Percentiles rank a stretch among this genome's conserved stretches.
Evolutionary conservation across 2,888 invertebrate species (phyloP).

Genomic region (Cantharis rustica): DNA sequence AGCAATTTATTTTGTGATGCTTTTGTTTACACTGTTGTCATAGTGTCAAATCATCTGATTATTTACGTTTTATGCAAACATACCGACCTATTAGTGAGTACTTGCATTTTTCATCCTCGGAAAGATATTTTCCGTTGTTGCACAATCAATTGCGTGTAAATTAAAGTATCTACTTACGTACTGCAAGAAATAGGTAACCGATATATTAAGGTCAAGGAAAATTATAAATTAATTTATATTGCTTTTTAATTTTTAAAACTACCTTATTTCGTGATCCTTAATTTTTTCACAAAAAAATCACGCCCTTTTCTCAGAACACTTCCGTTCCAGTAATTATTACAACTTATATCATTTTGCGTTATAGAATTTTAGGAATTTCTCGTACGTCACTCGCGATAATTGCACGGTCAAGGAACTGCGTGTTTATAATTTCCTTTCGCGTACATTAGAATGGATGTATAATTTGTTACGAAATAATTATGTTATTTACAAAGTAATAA

Average conservation of each 20-base stretch:
- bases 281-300: neutral
- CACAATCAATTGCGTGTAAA: neutral
- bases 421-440: neutral
- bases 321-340: neutral
- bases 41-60: neutral
- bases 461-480: neutral
- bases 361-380: neutral
- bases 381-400: neutral
- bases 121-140: neutral
- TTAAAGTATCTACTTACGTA: neutral
- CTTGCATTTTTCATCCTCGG: neutral
- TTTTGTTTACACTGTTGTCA: conserved; percentile 1
- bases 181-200: neutral
- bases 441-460: neutral
- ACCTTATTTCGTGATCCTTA: neutral
- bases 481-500: neutral
- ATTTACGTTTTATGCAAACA: neutral
- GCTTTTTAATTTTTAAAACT: neutral
- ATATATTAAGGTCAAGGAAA: neutral
- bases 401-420: neutral
- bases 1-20: neutral
- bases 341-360: neutral
- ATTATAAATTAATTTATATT: neutral
- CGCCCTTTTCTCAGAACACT: neutral
- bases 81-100: neutral